Evolutionary conservation across 2,888 invertebrate genomes (phyloP).

Genomic region (Metallyticus violacea): DNA sequence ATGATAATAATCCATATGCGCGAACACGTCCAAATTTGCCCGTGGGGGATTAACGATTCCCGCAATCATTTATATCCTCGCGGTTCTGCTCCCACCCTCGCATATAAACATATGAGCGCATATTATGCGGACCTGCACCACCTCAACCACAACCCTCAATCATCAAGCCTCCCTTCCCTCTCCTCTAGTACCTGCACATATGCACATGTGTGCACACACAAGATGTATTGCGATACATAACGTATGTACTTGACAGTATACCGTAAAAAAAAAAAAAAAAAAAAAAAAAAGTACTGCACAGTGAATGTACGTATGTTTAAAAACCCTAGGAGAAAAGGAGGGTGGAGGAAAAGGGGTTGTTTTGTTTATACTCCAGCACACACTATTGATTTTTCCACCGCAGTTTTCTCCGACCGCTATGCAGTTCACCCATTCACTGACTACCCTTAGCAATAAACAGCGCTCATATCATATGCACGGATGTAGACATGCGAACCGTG

Average conservation of each 20-base stretch:
- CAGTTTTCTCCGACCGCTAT: conserved; percentile 7
- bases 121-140: conserved; percentile 15
- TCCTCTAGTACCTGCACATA: conserved; percentile 11
- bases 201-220: conserved; percentile 20
- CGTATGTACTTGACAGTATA: conserved; percentile 13
- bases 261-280: background rate
- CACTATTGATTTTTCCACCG: conserved; percentile 1
- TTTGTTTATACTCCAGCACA: conserved; percentile 15
- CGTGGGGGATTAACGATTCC: conserved; percentile 17
- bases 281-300: no score
- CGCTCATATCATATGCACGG: background rate
- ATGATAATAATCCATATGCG: background rate
- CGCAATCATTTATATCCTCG: conserved; percentile 20
- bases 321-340: background rate
- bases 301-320: background rate
- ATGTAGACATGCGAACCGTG: background rate
- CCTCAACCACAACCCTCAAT: conserved; percentile 20
- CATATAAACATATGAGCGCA: conserved; percentile 19
- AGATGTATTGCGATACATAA: conserved; percentile 19
- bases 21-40: conserved; percentile 28
- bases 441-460: conserved; percentile 10
- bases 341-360: background rate
- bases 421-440: background rate
- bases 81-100: background rate
- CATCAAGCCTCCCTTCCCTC: background rate